Conservation (phyloP, 1,140 invertebrate species). For the Zaprionus ghesquierei region DNA sequence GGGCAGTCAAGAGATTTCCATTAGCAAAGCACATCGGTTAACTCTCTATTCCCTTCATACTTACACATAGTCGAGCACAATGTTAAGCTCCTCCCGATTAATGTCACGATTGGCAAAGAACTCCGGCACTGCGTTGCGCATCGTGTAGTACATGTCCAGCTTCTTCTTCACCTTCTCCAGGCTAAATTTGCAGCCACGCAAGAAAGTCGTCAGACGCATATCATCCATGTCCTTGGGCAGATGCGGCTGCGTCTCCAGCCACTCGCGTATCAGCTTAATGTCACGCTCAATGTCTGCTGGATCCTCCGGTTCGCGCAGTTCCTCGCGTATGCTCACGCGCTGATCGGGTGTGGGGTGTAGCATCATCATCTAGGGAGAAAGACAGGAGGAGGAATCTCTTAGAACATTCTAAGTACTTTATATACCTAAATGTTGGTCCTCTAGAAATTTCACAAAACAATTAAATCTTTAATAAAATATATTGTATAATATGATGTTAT, state of each 20-base stretch:
- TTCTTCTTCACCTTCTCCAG: conserved; percentile 92
- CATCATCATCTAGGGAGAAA: conserved; percentile 85
- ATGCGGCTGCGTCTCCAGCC: conserved; percentile 89
- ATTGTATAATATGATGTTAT: background rate
- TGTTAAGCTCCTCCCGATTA: conserved; percentile 87
- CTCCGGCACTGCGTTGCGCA: conserved; percentile 91
- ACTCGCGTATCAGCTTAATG: conserved; percentile 87
- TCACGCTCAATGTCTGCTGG: conserved; percentile 86
- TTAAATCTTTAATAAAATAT: too few species aligned
- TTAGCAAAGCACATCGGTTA: background rate
- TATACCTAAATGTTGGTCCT: too few species aligned
- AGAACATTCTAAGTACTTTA: too few species aligned
- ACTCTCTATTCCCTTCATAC: conserved; percentile 57
- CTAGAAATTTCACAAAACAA: too few species aligned
- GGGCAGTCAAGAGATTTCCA: background rate
- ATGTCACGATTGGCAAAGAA: conserved; percentile 91
- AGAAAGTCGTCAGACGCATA: conserved; percentile 88
- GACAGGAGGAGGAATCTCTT: too few species aligned
- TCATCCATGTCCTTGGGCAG: conserved; percentile 87
- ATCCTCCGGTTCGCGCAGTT: conserved; percentile 89
- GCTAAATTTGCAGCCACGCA: conserved; percentile 92
- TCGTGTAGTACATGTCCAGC: conserved; percentile 90
- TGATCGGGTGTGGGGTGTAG: conserved; percentile 89
- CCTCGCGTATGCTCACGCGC: conserved; percentile 88
- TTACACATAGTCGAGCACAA: conserved; percentile 89